phyloP scores from a whole-genome alignment of 1,140 invertebrate species.

The Drosophila parabipectinata region DNA sequence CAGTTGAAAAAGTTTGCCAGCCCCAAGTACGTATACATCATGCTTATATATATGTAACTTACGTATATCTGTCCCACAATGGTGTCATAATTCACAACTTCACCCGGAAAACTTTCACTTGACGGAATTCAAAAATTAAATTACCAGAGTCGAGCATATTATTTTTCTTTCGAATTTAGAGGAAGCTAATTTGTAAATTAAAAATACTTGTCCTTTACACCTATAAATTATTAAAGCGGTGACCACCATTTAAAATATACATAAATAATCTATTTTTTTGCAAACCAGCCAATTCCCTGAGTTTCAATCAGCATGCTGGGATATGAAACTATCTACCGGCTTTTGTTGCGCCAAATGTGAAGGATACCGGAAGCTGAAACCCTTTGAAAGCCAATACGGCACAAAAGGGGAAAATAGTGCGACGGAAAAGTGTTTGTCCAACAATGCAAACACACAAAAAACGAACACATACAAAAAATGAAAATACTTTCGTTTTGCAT shows the following conservation, averaged over 20 bases:
- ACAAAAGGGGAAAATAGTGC: conserved; percentile 1
- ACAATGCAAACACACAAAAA: conserved; percentile 36
- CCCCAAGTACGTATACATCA: conserved; percentile 27
- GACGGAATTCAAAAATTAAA: conserved; percentile 53
- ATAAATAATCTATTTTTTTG: too few species aligned
- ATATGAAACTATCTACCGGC: too few species aligned
- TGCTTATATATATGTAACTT: background rate
- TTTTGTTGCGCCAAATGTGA: background rate
- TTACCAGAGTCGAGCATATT: conserved; percentile 16
- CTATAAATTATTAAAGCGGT: background rate
- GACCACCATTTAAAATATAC: too few species aligned
- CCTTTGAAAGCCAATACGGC: conserved; percentile 44
- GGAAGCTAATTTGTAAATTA: background rate
- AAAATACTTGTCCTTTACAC: background rate
- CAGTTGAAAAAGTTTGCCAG: conserved; percentile 41
- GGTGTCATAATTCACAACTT: conserved; percentile 71
- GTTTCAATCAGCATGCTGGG: too few species aligned
- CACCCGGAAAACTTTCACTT: conserved; percentile 53
- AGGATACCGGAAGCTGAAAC: conserved; percentile 4
- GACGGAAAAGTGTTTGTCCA: conserved; percentile 36
- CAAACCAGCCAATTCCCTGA: too few species aligned
- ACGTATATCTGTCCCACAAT: conserved; percentile 40
- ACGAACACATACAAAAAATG: conserved; percentile 14
- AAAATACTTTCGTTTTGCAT: conserved; percentile 57
- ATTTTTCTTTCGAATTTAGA: background rate